Conservation (phyloP, 1,140 invertebrate genomes). For the Drosophila sechellia region DNA sequence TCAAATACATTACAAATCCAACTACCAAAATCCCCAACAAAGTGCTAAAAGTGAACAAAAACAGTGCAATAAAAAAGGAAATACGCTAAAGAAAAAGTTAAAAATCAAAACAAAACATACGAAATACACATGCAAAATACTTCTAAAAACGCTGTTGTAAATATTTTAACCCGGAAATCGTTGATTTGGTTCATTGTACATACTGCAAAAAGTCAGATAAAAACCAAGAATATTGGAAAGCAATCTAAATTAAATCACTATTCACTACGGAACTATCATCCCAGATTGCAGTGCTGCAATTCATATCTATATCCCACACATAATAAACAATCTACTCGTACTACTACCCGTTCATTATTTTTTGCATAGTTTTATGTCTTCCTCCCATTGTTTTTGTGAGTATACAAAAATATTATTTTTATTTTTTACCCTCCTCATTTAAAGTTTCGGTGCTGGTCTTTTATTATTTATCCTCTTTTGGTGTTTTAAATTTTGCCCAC, state of each 20-base stretch:
- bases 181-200: slow-evolving; percentile 43
- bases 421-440: slow-evolving; percentile 29
- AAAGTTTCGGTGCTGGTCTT: slow-evolving; percentile 9
- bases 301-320: slow-evolving; percentile 47
- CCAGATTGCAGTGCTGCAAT: slow-evolving; percentile 7
- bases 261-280: slow-evolving; percentile 32
- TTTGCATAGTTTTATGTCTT: slow-evolving; percentile 77
- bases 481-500: neutral
- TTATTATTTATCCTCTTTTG: neutral
- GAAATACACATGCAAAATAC: slow-evolving; percentile 31
- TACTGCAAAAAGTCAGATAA: slow-evolving; percentile 29
- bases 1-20: slow-evolving; percentile 41
- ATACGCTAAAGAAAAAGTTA: slow-evolving; percentile 75
- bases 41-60: slow-evolving; percentile 46
- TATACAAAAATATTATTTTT: slow-evolving; percentile 79
- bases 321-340: slow-evolving; percentile 61
- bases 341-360: slow-evolving; percentile 73
- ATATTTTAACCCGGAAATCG: slow-evolving; percentile 59
- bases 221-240: slow-evolving; percentile 26
- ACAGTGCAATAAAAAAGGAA: slow-evolving; percentile 74
- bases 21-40: slow-evolving; percentile 11
- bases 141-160: slow-evolving; percentile 70
- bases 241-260: slow-evolving; percentile 43
- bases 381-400: slow-evolving; percentile 80
- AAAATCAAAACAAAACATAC: slow-evolving; percentile 68